Base-by-base conservation (phyloP, 2,113 vertebrate species). In the Scophthalmus maximus region DNA sequence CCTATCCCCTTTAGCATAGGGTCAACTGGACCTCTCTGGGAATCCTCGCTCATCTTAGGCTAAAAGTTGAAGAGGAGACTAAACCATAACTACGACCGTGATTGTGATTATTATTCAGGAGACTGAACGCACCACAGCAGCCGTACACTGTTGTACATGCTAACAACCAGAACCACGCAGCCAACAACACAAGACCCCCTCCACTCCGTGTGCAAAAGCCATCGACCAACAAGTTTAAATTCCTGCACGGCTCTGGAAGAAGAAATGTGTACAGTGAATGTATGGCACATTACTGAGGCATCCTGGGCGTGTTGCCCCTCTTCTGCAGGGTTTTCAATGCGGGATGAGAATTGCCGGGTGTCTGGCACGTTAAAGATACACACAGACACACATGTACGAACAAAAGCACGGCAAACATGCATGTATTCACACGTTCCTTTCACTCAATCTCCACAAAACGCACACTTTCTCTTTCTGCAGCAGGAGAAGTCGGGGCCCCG, bases 271-370 rank as follows among this genome's bases (percentile, higher is more conserved):
- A 32, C 38, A 3, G 42, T 53, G 36, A 78, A 73, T 44, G 55
- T 57, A 73, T 3, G 6, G 49, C 52, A 50, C 42, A 27, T 36
- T 60, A 57, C 5, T 25, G 63, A 68, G 70, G 59, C 74, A 32
- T 51, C 49, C 81, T 82, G 76, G 83, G 84, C 26, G 81, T 75
- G 62, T 29, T 66, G 81, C 76, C 76, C 65, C 69, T 68, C 66
- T 82, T 78, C 81, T 79, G 76, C 70, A 68, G 73, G 78, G 65
- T 69, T 84, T 84, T 79, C 60, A 64, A 25, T 30, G 36, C 34
- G 44, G 49, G 65, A 61, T 71, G 76, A 82, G 62, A 51, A 22
- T 1, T 53, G 66, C 44, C 1, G 20, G 60, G 51, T 51, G 72
- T 80, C 74, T 76, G 68, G 62, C 53, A 65, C 68, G 47, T 67